Base-by-base conservation (phyloP, 1,140 invertebrate genomes). In the Maniola jurtina region DNA sequence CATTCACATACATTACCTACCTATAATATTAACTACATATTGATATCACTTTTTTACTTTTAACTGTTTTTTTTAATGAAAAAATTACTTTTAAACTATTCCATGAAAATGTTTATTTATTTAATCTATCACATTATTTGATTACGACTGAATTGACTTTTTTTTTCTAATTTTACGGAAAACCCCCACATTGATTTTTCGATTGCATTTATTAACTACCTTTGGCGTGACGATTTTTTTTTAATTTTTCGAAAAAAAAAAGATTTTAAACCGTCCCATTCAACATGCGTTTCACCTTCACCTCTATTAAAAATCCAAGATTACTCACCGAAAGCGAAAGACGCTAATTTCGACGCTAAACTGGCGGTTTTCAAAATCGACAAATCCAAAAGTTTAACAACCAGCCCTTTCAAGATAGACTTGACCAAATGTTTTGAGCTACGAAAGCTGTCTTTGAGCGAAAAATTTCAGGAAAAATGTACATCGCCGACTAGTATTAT, bases 391-490 rank as follows among this genome's bases (percentile, higher is more conserved):
- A 85, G 81, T 52, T 33, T 87, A 14, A 76, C 84, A 0, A 75
- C 85, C 0, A 88, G 81, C 42, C 84, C 86, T 0, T 69, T 81
- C 59, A 80, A 72, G 54, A 33, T 78, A 0, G 84, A 86, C 2
- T 1, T 76, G 6, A 67, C 64, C 0, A 78, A 80, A 50, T 87
- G 81, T 38, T 83, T 90, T 36, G 88, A 90, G 16, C 16, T 88
- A 5, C 76, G 81, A 1, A 87, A 82, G 61, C 14, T 80, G 14
- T 42, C 71, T 4, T 15, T 76, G 4, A 40, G 54, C n/a, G 62
- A 64, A 10, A 15, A 54, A 33, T 11, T n/a, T 0, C 14, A 33
- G 0, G 62, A 64, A 2, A 55, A 59, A 13, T 48, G 15, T 0
- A 70, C 80, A 0, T 48, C 34, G 0, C 73, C 81, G 0, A 69